Base-by-base conservation (phyloP, 2,113 vertebrate species). In the Phainopepla nitens region DNA sequence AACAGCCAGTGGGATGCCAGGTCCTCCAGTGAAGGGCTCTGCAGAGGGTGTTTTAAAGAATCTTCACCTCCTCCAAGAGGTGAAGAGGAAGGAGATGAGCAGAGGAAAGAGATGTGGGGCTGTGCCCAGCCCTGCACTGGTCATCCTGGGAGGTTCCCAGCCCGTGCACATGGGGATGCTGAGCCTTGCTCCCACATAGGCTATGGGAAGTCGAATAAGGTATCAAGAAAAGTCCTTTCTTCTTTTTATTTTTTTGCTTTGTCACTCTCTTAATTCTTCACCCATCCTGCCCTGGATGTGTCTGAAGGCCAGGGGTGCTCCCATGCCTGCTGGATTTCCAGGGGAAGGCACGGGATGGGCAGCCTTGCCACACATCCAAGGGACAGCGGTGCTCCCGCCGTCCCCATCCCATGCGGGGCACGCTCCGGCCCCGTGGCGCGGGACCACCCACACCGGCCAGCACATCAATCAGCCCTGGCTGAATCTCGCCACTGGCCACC, bases 121-220 rank as follows among this genome's bases (percentile, higher is more conserved):
- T 79, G 28, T 71, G 47, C 50, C 42, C 76, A 71, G 31, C 13
- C 45, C 41, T 27, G 21, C 5, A 6, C 31, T 66, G 50, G 27
- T 51, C 47, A n/a, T 44, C 25, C 47, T 13, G 29, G 39, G 31
- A 44, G 3, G 9, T 21, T 81, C 29, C 57, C 72, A 72, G 31
- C n/a, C 35, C 61, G 51, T 6, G 6, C 41, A 50, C 11, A 15
- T 6, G 13, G 56, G 42, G 51, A 68, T 76, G 54, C 84, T 61
- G 24, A 87, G 50, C 64, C 7, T 20, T 73, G 45, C 82, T 96
- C 45, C 58, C 15, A 14, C 3, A 21, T 6, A 93, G 65, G 69
- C 76, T 93, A 57, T 85, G 76, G 23, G 49, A 90, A 92, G 75
- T 69, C 16, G 20, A 95, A 96, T 60, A 83, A 77, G 49, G 62